Evolutionary conservation across 1,140 invertebrate species (phyloP), one percentile per base, ranked within the genome.

Genomic region (Drosophila bocqueti): DNA sequence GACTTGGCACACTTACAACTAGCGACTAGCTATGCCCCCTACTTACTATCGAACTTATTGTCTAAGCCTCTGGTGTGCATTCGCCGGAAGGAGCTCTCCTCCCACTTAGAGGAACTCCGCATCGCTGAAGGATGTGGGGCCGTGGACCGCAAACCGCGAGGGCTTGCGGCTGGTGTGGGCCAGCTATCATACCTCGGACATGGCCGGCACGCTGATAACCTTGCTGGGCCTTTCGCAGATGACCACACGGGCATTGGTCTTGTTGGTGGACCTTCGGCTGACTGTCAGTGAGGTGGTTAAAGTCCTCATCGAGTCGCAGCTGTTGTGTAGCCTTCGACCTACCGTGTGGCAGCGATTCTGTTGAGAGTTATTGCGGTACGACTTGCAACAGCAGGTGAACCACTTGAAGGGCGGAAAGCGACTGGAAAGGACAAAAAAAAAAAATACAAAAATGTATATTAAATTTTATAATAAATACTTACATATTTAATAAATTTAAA

Each of bases 391-490:
- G 71, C 92, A 93, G 42, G 78, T 83, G 31, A 94, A 85, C 94
- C 94, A 94, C 71, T 93, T 93, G 59, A 94, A 94, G 34, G 93
- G 93, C 34, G 93, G 92, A 52, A 93, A 85, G 18, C 92, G 92
- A 72, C 94, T 94, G 62, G 3, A 83, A 24, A 2, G 26, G 13
- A 24, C 24, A 24, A 24, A 24, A 24, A 24, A 24, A 10, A 71
- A 34, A 15, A 18, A 34, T 26, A 8, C 9, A 26, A 47, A n/a
- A 11, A 13, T 6, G 5, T 15, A 3, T 40, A 15, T 9, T 31
- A 18, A 13, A 29, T 42, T n/a, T 24, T 10, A 11, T 4, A 36
- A 13, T 36, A 36, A 11, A 36, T 36, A 11, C 34, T 13, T 36
- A 13, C 3, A 13, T 36, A 13, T 36, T 36, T 13, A 34, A 11